phyloP scores from a whole-genome alignment of 2,888 invertebrate genomes.

The Rotaria socialis region DNA sequence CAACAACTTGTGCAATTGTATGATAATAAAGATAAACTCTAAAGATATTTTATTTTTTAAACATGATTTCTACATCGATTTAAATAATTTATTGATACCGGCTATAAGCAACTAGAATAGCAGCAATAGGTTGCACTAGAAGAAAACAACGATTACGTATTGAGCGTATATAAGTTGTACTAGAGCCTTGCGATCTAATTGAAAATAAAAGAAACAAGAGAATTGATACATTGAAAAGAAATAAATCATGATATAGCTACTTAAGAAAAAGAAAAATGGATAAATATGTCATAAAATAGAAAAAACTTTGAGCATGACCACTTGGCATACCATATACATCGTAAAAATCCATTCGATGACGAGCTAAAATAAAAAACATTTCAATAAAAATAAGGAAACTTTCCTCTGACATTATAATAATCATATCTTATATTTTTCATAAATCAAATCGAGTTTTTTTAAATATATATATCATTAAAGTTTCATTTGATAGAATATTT shows the following conservation, averaged over 20 bases:
- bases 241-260: constrained; percentile 63
- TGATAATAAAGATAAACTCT: constrained; percentile 83
- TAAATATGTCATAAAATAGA: constrained; percentile 81
- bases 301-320: constrained; percentile 81
- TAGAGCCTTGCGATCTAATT: neutral
- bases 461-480: too few relatives aligned
- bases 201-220: constrained; percentile 20
- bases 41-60: constrained; percentile 49
- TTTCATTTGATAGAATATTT: too few relatives aligned
- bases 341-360: constrained; percentile 45
- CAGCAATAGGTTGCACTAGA: constrained; percentile 50
- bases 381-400: too few relatives aligned
- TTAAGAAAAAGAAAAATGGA: constrained; percentile 78
- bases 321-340: constrained; percentile 72
- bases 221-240: neutral
- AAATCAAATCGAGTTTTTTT: too few relatives aligned
- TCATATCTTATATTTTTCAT: too few relatives aligned
- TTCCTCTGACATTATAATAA: too few relatives aligned
- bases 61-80: too few relatives aligned
- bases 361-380: constrained; percentile 50
- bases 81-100: constrained; percentile 51
- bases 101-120: constrained; percentile 55
- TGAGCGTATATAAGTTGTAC: neutral
- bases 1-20: constrained; percentile 73
- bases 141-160: constrained; percentile 49